These are phyloP conservation scores for Porites lutea DNA, from an alignment of 64 coral and sea anemone genomes.

Conservation along the genomic window DNA sequence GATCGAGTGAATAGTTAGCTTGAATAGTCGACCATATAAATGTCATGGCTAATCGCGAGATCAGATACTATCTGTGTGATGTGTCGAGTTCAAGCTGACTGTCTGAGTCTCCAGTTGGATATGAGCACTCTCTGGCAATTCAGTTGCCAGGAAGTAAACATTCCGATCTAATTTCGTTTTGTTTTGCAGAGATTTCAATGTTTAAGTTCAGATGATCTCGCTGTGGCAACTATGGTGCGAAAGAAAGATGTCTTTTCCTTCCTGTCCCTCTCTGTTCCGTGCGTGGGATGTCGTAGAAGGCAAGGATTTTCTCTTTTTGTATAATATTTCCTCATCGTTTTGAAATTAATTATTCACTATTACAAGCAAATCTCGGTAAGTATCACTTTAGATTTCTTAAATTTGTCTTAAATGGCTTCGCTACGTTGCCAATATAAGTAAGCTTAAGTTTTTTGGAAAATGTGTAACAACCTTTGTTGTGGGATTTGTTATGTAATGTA, in stretches of 20 bases:
- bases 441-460: not conserved
- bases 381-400: conserved; percentile 8
- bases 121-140: not conserved
- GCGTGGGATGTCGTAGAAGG: conserved; percentile 90
- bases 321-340: conserved; percentile 23
- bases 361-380: conserved; percentile 29
- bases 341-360: conserved; percentile 61
- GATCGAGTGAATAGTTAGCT: not conserved
- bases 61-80: too few species aligned
- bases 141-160: not conserved
- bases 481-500: not conserved
- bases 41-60: too few species aligned
- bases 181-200: conserved; percentile 77
- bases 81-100: not conserved
- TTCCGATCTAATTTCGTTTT: conserved; percentile 11
- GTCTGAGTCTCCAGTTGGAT: not conserved
- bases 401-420: not conserved
- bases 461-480: not conserved
- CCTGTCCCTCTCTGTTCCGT: conserved; percentile 87
- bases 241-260: conserved; percentile 85
- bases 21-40: not conserved
- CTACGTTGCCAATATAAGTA: not conserved
- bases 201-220: conserved; percentile 73
- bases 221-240: conserved; percentile 78
- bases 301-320: conserved; percentile 55